phyloP scores from a whole-genome alignment of 2,888 invertebrate species.

The Heteromurus nitidus region DNA sequence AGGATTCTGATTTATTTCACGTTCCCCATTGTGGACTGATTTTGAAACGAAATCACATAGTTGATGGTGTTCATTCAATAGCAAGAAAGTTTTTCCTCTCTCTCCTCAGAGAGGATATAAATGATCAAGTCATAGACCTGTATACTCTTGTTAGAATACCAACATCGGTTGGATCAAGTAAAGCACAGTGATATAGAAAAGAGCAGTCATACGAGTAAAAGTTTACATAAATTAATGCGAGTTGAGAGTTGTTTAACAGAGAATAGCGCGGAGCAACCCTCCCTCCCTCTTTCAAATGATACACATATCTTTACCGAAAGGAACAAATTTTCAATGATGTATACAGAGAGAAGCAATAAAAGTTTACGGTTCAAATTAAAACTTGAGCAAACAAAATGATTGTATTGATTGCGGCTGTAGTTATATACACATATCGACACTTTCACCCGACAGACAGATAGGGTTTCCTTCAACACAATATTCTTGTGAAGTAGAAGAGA shows the following conservation, averaged over 20 bases:
- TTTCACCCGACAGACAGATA: too few relatives aligned
- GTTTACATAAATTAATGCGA: background rate
- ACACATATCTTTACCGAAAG: background rate
- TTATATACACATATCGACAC: too few relatives aligned
- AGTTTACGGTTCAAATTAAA: slow-evolving; percentile 26
- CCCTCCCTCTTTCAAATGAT: background rate
- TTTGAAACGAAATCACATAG: background rate
- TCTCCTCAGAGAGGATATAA: background rate
- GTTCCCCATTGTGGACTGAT: slow-evolving; percentile 9
- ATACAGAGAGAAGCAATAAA: background rate
- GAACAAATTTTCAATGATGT: background rate
- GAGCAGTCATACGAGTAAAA: background rate
- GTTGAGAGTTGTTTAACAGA: too few relatives aligned
- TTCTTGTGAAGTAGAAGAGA: too few relatives aligned
- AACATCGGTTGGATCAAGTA: too few relatives aligned
- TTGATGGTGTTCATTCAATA: background rate
- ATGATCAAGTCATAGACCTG: background rate
- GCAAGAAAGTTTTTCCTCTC: background rate
- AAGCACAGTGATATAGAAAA: background rate
- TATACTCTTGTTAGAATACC: too few relatives aligned
- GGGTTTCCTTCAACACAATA: too few relatives aligned
- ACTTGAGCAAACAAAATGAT: slow-evolving; percentile 18
- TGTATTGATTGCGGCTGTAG: background rate
- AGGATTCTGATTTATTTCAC: slow-evolving; percentile 7
- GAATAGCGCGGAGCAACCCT: too few relatives aligned